Conservation (phyloP, 1,140 invertebrate species). For the Drosophila auraria region DNA sequence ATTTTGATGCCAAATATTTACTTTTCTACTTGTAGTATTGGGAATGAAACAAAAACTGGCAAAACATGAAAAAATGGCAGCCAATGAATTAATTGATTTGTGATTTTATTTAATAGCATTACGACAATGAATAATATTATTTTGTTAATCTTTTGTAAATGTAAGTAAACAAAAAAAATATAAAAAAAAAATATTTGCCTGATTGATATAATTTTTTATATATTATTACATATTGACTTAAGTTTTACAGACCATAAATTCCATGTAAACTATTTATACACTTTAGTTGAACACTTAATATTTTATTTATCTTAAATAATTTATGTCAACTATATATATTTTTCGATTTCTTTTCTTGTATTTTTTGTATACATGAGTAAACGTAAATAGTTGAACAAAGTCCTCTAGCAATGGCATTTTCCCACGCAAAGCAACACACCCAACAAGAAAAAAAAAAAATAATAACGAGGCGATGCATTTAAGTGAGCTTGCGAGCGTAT, state of each 20-base stretch:
- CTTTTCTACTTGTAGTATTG: neutral
- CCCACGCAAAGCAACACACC: slow-evolving; percentile 6
- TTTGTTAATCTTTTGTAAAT: neutral
- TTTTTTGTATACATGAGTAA: neutral
- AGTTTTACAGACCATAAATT: neutral
- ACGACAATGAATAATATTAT: neutral
- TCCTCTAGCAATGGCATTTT: slow-evolving; percentile 20
- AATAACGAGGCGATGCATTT: slow-evolving; percentile 65
- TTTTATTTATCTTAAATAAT: neutral
- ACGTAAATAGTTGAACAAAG: slow-evolving; percentile 6
- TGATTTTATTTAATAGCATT: slow-evolving; percentile 5
- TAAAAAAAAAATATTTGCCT: neutral
- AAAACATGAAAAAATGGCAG: neutral
- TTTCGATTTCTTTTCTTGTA: neutral
- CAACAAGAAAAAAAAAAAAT: slow-evolving; percentile 24
- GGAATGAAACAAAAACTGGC: neutral
- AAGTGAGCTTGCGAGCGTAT: slow-evolving; percentile 76
- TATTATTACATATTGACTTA: neutral
- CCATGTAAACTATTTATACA: neutral
- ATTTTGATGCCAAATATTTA: neutral
- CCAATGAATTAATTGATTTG: neutral
- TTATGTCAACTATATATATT: neutral
- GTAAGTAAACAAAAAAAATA: neutral
- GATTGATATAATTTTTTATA: neutral
- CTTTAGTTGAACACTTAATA: neutral